Conservation (phyloP, 2,888 invertebrate genomes). For the Drosophila prolongata region DNA sequence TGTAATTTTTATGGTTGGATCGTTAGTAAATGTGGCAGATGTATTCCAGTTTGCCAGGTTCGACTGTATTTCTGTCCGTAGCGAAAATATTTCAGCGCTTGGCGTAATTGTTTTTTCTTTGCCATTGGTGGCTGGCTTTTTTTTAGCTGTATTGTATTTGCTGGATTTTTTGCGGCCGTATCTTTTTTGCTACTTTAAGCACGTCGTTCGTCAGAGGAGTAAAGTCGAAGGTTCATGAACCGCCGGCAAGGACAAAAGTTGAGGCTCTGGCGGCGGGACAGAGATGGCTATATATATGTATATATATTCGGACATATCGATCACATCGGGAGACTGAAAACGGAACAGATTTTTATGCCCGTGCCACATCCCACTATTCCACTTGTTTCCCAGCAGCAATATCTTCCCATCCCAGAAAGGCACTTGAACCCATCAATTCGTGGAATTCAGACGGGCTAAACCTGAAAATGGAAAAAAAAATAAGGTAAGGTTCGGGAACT, state of each 20-base stretch:
- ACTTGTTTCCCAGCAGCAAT: constrained; percentile 58
- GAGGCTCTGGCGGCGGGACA: constrained; percentile 25
- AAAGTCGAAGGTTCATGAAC: constrained; percentile 68
- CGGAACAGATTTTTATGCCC: constrained; percentile 23
- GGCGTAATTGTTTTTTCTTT: constrained; percentile 45
- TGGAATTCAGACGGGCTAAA: constrained; percentile 45
- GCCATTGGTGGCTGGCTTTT: constrained; percentile 26
- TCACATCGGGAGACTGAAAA: constrained; percentile 52
- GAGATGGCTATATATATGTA: not conserved
- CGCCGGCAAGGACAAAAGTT: constrained; percentile 71
- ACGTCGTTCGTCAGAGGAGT: constrained; percentile 58
- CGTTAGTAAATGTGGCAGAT: constrained; percentile 20
- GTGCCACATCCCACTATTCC: constrained; percentile 53
- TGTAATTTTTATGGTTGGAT: constrained; percentile 7
- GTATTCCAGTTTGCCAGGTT: constrained; percentile 16
- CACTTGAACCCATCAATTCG: constrained; percentile 74
- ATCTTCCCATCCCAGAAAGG: constrained; percentile 17
- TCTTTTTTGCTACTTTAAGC: constrained; percentile 63
- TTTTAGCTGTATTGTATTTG: constrained; percentile 30
- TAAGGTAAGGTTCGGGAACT: not conserved
- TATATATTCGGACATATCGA: constrained; percentile 51
- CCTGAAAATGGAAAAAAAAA: not conserved
- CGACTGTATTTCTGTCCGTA: constrained; percentile 31
- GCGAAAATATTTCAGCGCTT: constrained; percentile 35
- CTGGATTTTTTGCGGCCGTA: constrained; percentile 45